A percentile compares a stretch with the other conserved stretches of the same genome.
Conservation (phyloP, 64 coral and sea anemone genomes). For the Pocillopora damicornis region DNA sequence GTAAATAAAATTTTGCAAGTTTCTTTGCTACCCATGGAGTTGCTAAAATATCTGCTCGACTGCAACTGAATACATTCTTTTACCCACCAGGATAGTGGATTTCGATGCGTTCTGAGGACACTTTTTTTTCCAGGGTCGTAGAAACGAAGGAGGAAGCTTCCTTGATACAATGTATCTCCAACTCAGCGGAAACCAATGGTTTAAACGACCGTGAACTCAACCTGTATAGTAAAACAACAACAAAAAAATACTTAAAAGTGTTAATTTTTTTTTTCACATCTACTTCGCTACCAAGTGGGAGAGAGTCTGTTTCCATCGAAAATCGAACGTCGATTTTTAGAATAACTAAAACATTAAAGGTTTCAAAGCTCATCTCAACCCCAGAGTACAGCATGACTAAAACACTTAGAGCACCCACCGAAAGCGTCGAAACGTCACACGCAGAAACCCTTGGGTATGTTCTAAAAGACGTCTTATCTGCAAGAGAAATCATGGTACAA, state of each 20-base stretch:
- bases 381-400: not conserved
- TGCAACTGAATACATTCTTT: not conserved
- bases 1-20: too few species aligned
- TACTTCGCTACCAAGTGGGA: too few species aligned
- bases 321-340: too few species aligned
- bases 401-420: not conserved
- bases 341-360: too few species aligned
- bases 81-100: not conserved
- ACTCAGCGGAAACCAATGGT: not conserved
- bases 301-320: too few species aligned
- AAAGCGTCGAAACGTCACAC: not conserved
- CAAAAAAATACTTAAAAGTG: not conserved
- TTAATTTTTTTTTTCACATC: not conserved
- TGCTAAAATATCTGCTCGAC: too few species aligned
- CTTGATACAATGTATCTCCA: conserved; percentile 21
- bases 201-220: not conserved
- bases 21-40: too few species aligned
- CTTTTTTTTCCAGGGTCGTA: not conserved
- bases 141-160: not conserved
- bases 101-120: not conserved
- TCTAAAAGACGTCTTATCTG: not conserved
- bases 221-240: not conserved
- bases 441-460: not conserved
- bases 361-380: too few species aligned
- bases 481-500: not conserved